These are phyloP conservation scores for Chrysolina americana DNA, from an alignment of 2,888 invertebrate genomes.

Conservation along the genomic window DNA sequence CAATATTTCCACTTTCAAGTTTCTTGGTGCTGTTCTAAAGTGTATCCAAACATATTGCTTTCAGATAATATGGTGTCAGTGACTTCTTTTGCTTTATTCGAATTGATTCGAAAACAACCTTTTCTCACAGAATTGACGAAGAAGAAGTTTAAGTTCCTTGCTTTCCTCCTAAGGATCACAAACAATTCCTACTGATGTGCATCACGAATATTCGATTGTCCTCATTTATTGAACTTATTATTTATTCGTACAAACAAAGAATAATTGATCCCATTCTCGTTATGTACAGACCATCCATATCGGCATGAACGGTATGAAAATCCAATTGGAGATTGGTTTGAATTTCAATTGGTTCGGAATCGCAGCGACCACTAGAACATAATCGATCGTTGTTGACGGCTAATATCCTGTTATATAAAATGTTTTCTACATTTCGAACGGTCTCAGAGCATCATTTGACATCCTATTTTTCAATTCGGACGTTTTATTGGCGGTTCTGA, in stretches of 20 bases:
- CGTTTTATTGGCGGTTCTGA: constrained; percentile 16
- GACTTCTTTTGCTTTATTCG: no score
- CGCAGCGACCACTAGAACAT: background rate
- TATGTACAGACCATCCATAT: background rate
- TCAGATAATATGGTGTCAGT: no score
- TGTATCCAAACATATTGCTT: no score
- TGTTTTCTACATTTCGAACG: constrained; percentile 21
- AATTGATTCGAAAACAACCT: no score
- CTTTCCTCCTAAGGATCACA: no score
- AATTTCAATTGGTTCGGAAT: constrained; percentile 6
- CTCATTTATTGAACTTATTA: no score
- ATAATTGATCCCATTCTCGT: background rate
- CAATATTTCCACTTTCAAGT: no score
- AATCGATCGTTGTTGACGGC: constrained; percentile 31
- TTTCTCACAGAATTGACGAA: no score
- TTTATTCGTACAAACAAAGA: background rate
- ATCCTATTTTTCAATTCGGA: constrained; percentile 14
- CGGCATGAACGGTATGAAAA: constrained; percentile 12
- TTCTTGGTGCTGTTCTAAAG: no score
- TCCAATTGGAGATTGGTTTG: constrained; percentile 20
- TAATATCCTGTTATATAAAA: constrained; percentile 32
- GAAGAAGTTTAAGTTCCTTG: no score
- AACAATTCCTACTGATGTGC: no score
- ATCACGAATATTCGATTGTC: no score
- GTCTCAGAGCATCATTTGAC: constrained; percentile 4